Evolutionary conservation across 2,797 vertebrate genomes (phyloP).

Genomic region (Discoglossus pictus): DNA sequence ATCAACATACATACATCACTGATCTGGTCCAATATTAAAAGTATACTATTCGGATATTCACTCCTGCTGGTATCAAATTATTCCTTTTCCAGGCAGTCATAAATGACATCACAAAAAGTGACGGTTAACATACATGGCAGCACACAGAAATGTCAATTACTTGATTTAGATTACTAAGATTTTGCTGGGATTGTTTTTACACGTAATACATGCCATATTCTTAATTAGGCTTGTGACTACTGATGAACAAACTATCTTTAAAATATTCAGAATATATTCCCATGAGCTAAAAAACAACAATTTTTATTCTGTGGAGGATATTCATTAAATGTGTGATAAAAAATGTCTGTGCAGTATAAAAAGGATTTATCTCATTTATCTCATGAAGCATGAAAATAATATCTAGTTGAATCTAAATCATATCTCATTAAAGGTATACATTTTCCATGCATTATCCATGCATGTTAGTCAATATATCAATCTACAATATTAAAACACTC

Average conservation of each 20-base stretch:
- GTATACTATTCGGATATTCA: slow-evolving; percentile 3
- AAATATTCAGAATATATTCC: no score
- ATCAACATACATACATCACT: neutral
- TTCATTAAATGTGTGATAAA: no score
- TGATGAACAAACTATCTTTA: neutral
- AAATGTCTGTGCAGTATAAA: no score
- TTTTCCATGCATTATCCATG: no score
- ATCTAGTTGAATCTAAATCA: no score
- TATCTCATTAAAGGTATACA: no score
- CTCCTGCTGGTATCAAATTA: slow-evolving; percentile 47
- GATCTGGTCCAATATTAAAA: slow-evolving; percentile 11
- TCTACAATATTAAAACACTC: no score
- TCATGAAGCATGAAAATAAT: no score
- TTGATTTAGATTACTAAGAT: slow-evolving; percentile 8
- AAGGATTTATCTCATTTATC: no score
- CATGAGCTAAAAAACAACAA: no score
- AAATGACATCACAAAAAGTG: slow-evolving; percentile 38
- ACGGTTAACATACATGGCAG: slow-evolving; percentile 33
- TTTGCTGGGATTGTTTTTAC: slow-evolving; percentile 3
- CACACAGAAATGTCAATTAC: neutral
- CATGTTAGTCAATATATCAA: no score
- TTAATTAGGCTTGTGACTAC: neutral
- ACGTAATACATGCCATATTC: slow-evolving; percentile 1
- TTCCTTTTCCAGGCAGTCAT: slow-evolving; percentile 8
- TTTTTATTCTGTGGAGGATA: no score